Evolutionary conservation across 2,888 invertebrate genomes (phyloP).

Genomic region (Oeneis ivallda): DNA sequence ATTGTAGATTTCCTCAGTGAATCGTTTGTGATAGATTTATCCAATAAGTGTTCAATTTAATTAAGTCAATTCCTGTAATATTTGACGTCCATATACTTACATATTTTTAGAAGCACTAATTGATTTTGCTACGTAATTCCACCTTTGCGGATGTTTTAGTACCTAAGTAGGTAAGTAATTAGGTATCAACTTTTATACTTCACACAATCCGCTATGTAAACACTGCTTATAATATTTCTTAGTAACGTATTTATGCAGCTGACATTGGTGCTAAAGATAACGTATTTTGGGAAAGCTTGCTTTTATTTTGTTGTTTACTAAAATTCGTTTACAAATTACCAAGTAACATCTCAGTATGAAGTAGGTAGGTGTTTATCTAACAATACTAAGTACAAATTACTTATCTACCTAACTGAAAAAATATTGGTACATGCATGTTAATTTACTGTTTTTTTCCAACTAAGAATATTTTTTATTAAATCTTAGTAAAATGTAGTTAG

Average conservation of each 20-base stretch:
- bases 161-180: neutral
- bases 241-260: constrained; percentile 68
- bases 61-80: constrained; percentile 74
- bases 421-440: constrained; percentile 28
- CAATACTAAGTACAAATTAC: constrained; percentile 3
- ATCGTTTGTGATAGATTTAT: constrained; percentile 80
- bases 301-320: constrained; percentile 21
- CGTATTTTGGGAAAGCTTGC: constrained; percentile 44
- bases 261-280: constrained; percentile 76
- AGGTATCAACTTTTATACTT: neutral
- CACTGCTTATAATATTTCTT: constrained; percentile 34
- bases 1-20: constrained; percentile 77
- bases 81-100: constrained; percentile 70
- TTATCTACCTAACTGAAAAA: constrained; percentile 1
- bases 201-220: constrained; percentile 14
- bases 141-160: neutral
- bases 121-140: constrained; percentile 43
- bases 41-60: constrained; percentile 79
- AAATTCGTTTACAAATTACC: constrained; percentile 22
- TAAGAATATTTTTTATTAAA: neutral
- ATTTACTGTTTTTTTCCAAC: neutral
- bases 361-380: neutral
- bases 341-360: constrained; percentile 22
- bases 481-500: constrained; percentile 25
- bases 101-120: constrained; percentile 41